Conservation (phyloP, 2,888 invertebrate species). For the Cheilosia variabilis region DNA sequence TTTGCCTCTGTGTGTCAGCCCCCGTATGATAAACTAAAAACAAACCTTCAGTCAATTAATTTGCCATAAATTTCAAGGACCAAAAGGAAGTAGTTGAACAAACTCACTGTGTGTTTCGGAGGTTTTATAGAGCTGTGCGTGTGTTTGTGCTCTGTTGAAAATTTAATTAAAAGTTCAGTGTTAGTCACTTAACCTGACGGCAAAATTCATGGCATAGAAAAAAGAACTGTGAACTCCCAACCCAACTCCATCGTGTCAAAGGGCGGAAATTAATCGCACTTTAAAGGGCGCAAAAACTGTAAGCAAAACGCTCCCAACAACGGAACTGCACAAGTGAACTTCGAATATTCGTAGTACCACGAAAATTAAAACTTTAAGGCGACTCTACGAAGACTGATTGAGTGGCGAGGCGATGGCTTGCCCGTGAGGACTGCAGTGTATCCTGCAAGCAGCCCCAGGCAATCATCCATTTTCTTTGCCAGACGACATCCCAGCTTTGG, state of each 20-base stretch:
- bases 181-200: constrained; percentile 62
- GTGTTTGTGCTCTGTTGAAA: constrained; percentile 34
- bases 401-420: constrained; percentile 22
- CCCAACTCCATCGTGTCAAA: constrained; percentile 53
- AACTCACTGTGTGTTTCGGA: neutral
- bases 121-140: constrained; percentile 21
- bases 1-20: constrained; percentile 3
- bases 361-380: constrained; percentile 33
- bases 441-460: constrained; percentile 21
- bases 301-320: neutral
- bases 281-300: constrained; percentile 37
- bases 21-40: constrained; percentile 61
- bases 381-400: constrained; percentile 23
- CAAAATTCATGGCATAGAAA: constrained; percentile 33
- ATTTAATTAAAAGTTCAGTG: constrained; percentile 74
- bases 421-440: constrained; percentile 12
- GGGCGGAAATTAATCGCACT: constrained; percentile 73
- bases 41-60: constrained; percentile 73
- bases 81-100: constrained; percentile 16
- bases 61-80: constrained; percentile 63
- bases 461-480: constrained; percentile 47
- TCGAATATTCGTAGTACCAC: constrained; percentile 11
- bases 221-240: constrained; percentile 18
- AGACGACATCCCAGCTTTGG: constrained; percentile 40
- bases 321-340: constrained; percentile 58